Percentiles rank a stretch among this genome's conserved stretches.
These are phyloP conservation scores for Bombylius discolor DNA, from an alignment of 2,888 invertebrate genomes.

Conservation along the genomic window DNA sequence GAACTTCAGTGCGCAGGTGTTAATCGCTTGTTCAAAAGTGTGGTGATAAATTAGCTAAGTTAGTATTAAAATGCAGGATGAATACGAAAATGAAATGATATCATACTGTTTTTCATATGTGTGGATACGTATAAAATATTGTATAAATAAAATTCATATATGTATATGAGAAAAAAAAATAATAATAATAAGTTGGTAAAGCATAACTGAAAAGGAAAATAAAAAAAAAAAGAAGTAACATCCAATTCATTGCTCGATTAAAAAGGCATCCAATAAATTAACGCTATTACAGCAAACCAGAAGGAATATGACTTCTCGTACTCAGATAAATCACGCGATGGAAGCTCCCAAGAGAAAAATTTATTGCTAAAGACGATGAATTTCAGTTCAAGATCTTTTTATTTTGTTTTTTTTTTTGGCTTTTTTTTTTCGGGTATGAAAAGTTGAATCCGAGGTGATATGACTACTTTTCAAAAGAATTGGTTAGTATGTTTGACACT, in stretches of 20 bases:
- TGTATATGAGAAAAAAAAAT: too few relatives aligned
- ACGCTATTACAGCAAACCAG: slow-evolving; percentile 6
- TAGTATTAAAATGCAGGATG: too few relatives aligned
- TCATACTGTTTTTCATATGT: too few relatives aligned
- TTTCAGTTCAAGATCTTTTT: background rate
- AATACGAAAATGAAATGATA: too few relatives aligned
- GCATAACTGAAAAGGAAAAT: too few relatives aligned
- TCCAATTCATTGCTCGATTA: slow-evolving; percentile 5
- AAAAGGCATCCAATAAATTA: slow-evolving; percentile 12
- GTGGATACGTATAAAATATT: too few relatives aligned
- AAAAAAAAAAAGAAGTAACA: too few relatives aligned
- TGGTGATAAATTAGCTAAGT: too few relatives aligned
- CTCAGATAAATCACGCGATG: slow-evolving; percentile 9
- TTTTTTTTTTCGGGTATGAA: background rate
- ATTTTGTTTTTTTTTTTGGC: background rate
- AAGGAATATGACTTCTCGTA: slow-evolving; percentile 1
- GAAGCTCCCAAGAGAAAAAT: slow-evolving; percentile 1
- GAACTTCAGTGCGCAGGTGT: slow-evolving; percentile 10
- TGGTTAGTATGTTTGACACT: background rate
- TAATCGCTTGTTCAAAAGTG: slow-evolving; percentile 9
- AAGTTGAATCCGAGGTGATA: background rate
- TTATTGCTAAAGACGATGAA: background rate
- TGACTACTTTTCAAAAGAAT: too few relatives aligned
- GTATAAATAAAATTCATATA: too few relatives aligned
- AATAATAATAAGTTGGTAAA: too few relatives aligned